These are phyloP conservation scores for Leptopilina syphax DNA, from an alignment of 2,888 invertebrate genomes.

Conservation along the genomic window DNA sequence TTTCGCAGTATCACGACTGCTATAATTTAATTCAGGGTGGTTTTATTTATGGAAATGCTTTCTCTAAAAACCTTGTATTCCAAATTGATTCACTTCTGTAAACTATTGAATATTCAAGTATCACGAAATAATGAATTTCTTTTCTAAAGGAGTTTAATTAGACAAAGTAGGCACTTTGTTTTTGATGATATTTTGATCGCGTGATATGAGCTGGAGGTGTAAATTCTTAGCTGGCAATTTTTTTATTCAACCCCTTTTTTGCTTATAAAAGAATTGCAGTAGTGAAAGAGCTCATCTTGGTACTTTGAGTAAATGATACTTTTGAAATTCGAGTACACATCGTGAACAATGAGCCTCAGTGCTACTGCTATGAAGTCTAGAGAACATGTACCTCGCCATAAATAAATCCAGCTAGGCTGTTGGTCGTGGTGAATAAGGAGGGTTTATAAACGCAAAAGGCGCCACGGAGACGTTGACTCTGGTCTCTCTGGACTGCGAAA, in stretches of 20 bases:
- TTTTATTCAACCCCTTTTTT: neutral
- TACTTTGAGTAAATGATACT: constrained; percentile 37
- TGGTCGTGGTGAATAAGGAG: constrained; percentile 24
- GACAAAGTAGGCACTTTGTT: no score
- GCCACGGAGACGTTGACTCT: constrained; percentile 37
- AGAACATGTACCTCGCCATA: constrained; percentile 25
- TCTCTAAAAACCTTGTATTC: no score
- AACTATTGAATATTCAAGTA: no score
- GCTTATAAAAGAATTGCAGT: constrained; percentile 5
- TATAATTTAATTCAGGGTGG: neutral
- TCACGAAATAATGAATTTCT: no score
- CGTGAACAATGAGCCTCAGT: constrained; percentile 24
- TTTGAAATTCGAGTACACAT: constrained; percentile 34
- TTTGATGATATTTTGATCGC: neutral
- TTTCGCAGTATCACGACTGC: neutral
- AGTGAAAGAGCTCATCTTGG: constrained; percentile 19
- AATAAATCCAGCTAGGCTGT: constrained; percentile 21
- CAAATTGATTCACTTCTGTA: no score
- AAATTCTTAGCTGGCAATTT: neutral
- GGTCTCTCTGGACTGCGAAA: constrained; percentile 9
- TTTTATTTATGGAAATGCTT: neutral
- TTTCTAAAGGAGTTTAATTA: no score
- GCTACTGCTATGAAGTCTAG: constrained; percentile 28
- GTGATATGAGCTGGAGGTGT: neutral
- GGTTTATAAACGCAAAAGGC: constrained; percentile 24